Conservation (phyloP, 2,113 vertebrate species). For the Vombatus ursinus region DNA sequence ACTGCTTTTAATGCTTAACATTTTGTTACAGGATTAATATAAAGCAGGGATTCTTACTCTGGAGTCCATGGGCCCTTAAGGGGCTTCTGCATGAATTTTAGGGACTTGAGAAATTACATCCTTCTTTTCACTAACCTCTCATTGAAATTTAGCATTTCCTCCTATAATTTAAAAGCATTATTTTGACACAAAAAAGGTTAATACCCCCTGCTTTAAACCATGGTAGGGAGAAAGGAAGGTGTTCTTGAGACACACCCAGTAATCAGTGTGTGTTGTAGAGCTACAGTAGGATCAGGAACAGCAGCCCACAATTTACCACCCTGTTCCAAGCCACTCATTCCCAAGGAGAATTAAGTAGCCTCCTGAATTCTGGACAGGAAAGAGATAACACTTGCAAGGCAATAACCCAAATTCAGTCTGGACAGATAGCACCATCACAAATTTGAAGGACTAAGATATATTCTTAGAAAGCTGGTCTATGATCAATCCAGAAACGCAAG, state of each 20-base stretch:
- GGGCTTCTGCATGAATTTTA: neutral
- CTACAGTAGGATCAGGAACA: neutral
- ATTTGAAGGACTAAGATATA: slow-evolving; percentile 18
- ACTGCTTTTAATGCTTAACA: neutral
- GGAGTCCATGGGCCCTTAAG: neutral
- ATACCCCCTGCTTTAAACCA: neutral
- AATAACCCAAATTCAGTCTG: neutral
- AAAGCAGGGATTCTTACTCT: neutral
- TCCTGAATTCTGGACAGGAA: slow-evolving; percentile 34
- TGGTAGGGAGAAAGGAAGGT: neutral
- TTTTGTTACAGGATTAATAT: neutral
- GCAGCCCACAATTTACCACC: neutral
- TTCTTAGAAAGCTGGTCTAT: slow-evolving; percentile 40
- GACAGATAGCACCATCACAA: neutral
- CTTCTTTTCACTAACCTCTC: neutral
- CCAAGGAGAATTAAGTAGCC: slow-evolving; percentile 9
- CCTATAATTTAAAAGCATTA: neutral
- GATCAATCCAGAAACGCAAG: neutral
- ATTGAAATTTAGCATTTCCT: neutral
- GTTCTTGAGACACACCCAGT: neutral
- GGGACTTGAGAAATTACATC: neutral
- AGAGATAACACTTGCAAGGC: neutral
- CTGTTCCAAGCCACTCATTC: neutral
- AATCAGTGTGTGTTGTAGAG: neutral
- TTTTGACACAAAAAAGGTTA: neutral